A percentile compares a stretch with the other conserved stretches of the same genome.
Evolutionary conservation across 2,888 invertebrate species (phyloP).

Genomic region (Lysandra bellargus): DNA sequence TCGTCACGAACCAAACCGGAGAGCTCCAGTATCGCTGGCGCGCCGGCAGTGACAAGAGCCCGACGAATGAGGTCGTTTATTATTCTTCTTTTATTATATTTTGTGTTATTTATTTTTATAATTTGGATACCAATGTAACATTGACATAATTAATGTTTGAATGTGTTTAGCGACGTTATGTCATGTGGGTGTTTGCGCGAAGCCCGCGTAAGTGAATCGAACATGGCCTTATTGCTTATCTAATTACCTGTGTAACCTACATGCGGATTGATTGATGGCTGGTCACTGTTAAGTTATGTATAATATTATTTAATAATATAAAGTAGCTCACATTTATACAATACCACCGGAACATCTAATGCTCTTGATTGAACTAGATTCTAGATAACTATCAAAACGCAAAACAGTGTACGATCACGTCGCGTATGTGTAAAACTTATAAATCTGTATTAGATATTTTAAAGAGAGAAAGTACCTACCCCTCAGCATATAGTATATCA

Average conservation of each 20-base stretch:
- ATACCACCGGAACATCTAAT: not conserved
- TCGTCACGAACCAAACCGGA: no score
- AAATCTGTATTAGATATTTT: not conserved
- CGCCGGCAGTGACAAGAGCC: no score
- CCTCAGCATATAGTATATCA: no score
- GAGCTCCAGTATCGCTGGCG: no score
- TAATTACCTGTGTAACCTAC: constrained; percentile 26
- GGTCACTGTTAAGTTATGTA: not conserved
- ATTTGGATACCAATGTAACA: not conserved
- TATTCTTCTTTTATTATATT: not conserved
- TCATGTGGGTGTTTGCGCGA: not conserved
- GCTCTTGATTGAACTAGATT: not conserved
- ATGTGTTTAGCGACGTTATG: not conserved
- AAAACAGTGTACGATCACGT: not conserved
- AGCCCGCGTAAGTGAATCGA: constrained; percentile 24
- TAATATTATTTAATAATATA: not conserved
- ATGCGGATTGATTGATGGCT: constrained; percentile 6
- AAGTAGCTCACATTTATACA: not conserved
- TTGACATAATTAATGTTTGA: not conserved
- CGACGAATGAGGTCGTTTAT: no score
- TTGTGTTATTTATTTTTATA: not conserved
- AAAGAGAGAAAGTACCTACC: no score
- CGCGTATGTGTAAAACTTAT: not conserved
- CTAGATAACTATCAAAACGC: not conserved
- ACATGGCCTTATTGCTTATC: constrained; percentile 18